A percentile compares a stretch with the other conserved stretches of the same genome.
Evolutionary conservation across 2,797 vertebrate species (phyloP).

Genomic region (Sebastes itinus): DNA sequence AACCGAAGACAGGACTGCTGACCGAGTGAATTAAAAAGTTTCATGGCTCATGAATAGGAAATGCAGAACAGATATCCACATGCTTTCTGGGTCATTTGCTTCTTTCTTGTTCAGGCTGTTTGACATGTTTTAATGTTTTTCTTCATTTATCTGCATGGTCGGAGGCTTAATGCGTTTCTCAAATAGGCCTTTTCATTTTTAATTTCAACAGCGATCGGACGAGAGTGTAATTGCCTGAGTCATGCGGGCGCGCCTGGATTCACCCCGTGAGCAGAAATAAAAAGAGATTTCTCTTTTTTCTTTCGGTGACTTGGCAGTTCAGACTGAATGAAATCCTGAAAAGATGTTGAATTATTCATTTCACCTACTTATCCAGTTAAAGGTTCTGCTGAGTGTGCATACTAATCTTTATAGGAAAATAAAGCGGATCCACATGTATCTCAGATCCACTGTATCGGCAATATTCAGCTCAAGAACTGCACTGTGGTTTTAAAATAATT

Average conservation of each 20-base stretch:
- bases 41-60: neutral
- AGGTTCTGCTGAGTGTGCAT: slow-evolving; percentile 5
- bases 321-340: neutral
- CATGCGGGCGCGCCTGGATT: neutral
- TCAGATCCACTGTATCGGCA: neutral
- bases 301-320: neutral
- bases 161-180: neutral
- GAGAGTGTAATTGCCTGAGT: neutral
- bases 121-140: slow-evolving; percentile 11
- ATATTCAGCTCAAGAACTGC: neutral
- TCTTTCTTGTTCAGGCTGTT: neutral
- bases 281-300: neutral
- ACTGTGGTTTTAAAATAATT: neutral
- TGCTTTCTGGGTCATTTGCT: neutral
- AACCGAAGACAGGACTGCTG: neutral
- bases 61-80: neutral
- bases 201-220: neutral
- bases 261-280: neutral
- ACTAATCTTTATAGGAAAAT: neutral
- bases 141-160: slow-evolving; percentile 1
- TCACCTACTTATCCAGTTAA: neutral
- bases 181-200: neutral
- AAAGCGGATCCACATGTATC: neutral
- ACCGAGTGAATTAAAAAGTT: neutral
- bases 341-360: slow-evolving; percentile 24